Percentiles rank a stretch among this genome's conserved stretches.
Conservation (phyloP, 2,113 vertebrate species). For the Cariama cristata region DNA sequence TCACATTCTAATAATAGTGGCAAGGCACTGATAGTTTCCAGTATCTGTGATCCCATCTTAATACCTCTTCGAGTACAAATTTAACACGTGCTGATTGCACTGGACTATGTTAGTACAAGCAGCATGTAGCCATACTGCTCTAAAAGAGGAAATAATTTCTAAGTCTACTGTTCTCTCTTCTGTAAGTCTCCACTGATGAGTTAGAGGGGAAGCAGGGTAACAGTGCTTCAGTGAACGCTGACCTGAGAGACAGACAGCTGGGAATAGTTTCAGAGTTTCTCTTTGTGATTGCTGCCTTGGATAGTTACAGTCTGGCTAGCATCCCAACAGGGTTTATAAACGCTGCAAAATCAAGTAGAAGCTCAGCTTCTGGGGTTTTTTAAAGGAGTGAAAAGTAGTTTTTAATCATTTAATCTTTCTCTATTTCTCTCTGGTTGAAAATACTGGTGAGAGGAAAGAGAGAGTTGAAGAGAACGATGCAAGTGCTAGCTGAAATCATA, state of each 20-base stretch:
- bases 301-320: not conserved
- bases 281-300: not conserved
- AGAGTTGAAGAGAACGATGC: not conserved
- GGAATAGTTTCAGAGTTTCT: not conserved
- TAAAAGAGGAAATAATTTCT: not conserved
- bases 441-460: not conserved
- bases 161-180: not conserved
- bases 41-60: not conserved
- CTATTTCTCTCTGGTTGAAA: not conserved
- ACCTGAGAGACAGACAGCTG: not conserved
- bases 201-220: not conserved
- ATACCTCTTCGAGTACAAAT: not conserved
- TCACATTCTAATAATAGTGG: not conserved
- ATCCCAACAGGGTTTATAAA: not conserved
- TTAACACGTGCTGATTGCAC: not conserved
- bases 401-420: not conserved
- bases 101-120: not conserved
- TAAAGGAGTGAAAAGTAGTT: not conserved
- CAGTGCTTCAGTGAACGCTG: not conserved
- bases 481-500: not conserved
- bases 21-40: not conserved
- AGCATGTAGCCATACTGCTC: not conserved
- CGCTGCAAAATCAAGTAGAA: not conserved
- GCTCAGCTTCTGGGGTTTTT: not conserved
- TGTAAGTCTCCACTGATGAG: not conserved